phyloP scores from a whole-genome alignment of 2,113 vertebrate species.

The Lophura nycthemera region DNA sequence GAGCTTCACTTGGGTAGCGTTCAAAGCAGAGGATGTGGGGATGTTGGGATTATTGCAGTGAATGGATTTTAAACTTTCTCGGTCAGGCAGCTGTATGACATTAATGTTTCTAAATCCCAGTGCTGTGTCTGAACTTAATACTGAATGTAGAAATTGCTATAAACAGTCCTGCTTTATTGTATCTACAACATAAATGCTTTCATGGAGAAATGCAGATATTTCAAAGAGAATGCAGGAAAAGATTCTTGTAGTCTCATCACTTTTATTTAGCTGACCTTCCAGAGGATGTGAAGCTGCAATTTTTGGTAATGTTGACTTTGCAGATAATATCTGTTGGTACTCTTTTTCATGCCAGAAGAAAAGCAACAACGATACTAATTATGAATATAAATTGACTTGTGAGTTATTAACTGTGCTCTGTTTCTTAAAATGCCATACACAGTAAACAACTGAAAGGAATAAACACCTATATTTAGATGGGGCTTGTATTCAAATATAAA shows the following conservation, averaged over 20 bases:
- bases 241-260: neutral
- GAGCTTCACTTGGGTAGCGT: neutral
- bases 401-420: neutral
- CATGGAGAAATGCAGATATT: neutral
- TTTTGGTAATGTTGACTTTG: slow-evolving; percentile 33
- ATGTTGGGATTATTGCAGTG: neutral
- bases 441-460: slow-evolving; percentile 24
- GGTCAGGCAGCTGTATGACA: neutral
- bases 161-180: neutral
- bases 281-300: slow-evolving; percentile 19
- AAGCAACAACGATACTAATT: slow-evolving; percentile 15
- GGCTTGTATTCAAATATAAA: neutral
- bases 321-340: slow-evolving; percentile 2
- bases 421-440: neutral
- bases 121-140: neutral
- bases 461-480: slow-evolving; percentile 4
- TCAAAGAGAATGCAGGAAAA: neutral
- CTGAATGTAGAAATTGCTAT: neutral
- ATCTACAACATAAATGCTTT: neutral
- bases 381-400: slow-evolving; percentile 18
- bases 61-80: neutral
- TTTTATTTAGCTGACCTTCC: slow-evolving; percentile 14
- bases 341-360: slow-evolving; percentile 5
- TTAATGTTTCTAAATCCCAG: neutral
- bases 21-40: neutral